A percentile compares a stretch with the other conserved stretches of the same genome.
Conservation (phyloP, 92 coral and sea anemone species). For the Plumapathes pennacea region DNA sequence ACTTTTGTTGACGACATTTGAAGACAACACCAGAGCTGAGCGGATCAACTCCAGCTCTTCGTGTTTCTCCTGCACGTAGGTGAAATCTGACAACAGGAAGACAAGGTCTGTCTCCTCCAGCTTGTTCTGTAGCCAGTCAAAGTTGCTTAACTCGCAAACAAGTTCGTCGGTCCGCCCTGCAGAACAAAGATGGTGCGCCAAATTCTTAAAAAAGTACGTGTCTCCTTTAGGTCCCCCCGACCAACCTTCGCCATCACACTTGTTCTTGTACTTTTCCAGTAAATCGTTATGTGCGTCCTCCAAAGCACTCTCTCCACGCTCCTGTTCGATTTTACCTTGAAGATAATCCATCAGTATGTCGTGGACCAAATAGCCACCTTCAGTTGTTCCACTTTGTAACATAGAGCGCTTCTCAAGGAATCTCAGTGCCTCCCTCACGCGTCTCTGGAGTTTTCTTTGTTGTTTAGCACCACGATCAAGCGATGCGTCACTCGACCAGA, state of each 20-base stretch:
- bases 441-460: no score
- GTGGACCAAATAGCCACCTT: slow-evolving; percentile 38
- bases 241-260: slow-evolving; percentile 40
- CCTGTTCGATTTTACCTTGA: slow-evolving; percentile 41
- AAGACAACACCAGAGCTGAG: slow-evolving; percentile 49
- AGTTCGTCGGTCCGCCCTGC: slow-evolving; percentile 45
- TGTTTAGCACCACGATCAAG: no score
- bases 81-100: slow-evolving; percentile 54
- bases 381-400: slow-evolving; percentile 43
- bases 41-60: slow-evolving; percentile 44
- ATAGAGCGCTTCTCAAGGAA: slow-evolving; percentile 47
- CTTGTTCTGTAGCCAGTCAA: slow-evolving; percentile 50
- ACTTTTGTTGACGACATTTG: slow-evolving; percentile 34
- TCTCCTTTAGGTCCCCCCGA: slow-evolving; percentile 39
- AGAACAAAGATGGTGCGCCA: slow-evolving; percentile 49
- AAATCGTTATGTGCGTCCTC: slow-evolving; percentile 9
- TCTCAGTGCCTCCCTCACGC: slow-evolving; percentile 23
- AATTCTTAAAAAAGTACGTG: slow-evolving; percentile 33
- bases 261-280: slow-evolving; percentile 17
- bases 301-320: slow-evolving; percentile 16
- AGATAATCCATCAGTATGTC: slow-evolving; percentile 56
- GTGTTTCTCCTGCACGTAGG: slow-evolving; percentile 10
- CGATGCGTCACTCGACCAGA: slow-evolving; percentile 33
- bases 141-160: slow-evolving; percentile 16
- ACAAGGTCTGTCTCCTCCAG: slow-evolving; percentile 47